Evolutionary conservation across 2,888 invertebrate species (phyloP).

Genomic region (Oligia strigilis): DNA sequence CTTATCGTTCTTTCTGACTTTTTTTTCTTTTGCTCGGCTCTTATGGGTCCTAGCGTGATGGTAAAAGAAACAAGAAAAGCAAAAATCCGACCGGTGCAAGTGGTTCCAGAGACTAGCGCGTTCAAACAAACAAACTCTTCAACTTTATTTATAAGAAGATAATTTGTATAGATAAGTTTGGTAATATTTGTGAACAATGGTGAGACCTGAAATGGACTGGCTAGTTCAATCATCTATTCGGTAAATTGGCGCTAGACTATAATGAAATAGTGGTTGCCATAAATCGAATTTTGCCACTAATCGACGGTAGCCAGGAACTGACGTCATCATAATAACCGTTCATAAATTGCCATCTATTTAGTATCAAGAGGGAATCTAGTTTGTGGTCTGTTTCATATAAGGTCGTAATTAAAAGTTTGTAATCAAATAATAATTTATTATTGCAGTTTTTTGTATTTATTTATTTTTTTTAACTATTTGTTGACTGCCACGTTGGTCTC

Average conservation of each 20-base stretch:
- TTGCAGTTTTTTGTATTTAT: neutral
- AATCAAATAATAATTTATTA: neutral
- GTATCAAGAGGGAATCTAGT: neutral
- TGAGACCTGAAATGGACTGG: conserved; percentile 17
- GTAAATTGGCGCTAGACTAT: conserved; percentile 43
- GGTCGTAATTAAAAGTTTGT: neutral
- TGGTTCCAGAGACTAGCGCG: no score
- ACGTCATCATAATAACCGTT: conserved; percentile 46
- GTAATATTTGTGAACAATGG: conserved; percentile 27
- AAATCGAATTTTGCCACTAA: conserved; percentile 59
- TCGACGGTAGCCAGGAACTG: conserved; percentile 47
- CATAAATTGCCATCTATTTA: conserved; percentile 41
- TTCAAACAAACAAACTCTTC: no score
- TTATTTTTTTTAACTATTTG: no score
- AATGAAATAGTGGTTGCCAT: conserved; percentile 55
- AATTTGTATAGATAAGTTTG: conserved; percentile 5
- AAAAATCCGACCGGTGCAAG: no score
- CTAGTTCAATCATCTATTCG: conserved; percentile 51
- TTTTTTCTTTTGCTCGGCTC: no score
- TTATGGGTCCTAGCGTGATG: no score
- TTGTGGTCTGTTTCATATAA: conserved; percentile 13
- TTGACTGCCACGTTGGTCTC: no score
- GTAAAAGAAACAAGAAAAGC: no score
- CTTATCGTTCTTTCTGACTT: no score
- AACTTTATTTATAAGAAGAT: no score